These are phyloP conservation scores for Rhadina sibilatrix DNA, from an alignment of 2,113 vertebrate genomes.

Conservation along the genomic window DNA sequence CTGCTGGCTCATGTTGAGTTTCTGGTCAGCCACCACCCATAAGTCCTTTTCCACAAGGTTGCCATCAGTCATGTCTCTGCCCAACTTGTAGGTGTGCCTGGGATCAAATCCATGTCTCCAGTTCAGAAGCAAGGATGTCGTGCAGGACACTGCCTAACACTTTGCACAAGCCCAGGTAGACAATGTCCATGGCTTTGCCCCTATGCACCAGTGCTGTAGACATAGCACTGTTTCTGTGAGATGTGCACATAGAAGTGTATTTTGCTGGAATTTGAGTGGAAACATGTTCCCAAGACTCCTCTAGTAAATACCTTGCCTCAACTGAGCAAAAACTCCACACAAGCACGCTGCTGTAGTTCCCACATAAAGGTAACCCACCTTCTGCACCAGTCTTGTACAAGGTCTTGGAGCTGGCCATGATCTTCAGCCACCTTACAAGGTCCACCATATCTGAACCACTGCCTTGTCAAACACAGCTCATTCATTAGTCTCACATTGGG, in stretches of 20 bases:
- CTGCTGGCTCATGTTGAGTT: background rate
- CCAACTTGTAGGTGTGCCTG: background rate
- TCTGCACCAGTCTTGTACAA: background rate
- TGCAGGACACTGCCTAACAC: background rate
- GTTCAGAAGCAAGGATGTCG: background rate
- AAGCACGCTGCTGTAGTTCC: background rate
- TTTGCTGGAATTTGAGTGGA: background rate
- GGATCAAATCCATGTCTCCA: background rate
- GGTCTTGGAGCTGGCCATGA: background rate
- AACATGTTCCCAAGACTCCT: background rate
- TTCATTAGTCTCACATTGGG: background rate
- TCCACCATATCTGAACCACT: background rate
- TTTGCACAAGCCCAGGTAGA: background rate
- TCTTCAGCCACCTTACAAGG: background rate
- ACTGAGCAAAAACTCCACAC: background rate
- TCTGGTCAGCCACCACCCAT: background rate
- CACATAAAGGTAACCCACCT: background rate
- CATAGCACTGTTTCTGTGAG: background rate
- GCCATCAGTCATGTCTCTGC: background rate
- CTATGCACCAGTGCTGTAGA: background rate
- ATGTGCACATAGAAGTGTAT: background rate
- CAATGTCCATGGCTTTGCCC: background rate
- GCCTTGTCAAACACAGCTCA: background rate
- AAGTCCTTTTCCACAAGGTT: background rate
- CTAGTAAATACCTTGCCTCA: rapidly evolving